Evolutionary conservation across 2,113 vertebrate species (phyloP).

Genomic region (Dermatemys mawii): DNA sequence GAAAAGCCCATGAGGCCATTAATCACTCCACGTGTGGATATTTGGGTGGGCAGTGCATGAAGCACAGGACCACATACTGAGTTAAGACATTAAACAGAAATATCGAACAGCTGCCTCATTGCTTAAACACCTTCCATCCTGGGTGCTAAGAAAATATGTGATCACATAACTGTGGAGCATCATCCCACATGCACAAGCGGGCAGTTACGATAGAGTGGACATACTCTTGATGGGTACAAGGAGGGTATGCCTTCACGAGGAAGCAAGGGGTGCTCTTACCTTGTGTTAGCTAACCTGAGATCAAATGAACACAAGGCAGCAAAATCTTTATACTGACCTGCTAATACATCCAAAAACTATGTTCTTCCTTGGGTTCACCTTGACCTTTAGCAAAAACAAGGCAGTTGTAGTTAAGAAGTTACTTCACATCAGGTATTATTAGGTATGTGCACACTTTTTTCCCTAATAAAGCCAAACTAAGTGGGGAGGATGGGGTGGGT

Average conservation of each 20-base stretch:
- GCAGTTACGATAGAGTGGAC: not conserved
- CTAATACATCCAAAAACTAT: not conserved
- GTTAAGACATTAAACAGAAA: not conserved
- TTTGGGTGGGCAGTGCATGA: not conserved
- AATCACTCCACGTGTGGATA: not conserved
- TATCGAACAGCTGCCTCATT: not conserved
- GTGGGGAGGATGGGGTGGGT: not conserved
- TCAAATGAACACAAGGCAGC: not conserved
- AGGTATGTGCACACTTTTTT: not conserved
- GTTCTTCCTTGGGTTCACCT: not conserved
- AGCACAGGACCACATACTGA: not conserved
- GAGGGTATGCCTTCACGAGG: rapidly evolving
- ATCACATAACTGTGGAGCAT: not conserved
- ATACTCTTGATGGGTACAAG: not conserved
- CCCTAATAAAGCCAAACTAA: not conserved
- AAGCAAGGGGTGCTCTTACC: not conserved
- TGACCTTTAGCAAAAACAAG: too few species aligned
- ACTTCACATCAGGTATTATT: rapidly evolving
- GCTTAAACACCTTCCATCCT: not conserved
- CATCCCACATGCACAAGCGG: not conserved
- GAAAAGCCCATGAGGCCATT: not conserved
- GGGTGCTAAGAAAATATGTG: not conserved
- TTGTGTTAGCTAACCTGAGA: rapidly evolving
- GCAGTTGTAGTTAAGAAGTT: too few species aligned
- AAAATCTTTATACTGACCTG: not conserved